phyloP scores from a whole-genome alignment of 2,113 vertebrate genomes.

The Trogon melanurus region DNA sequence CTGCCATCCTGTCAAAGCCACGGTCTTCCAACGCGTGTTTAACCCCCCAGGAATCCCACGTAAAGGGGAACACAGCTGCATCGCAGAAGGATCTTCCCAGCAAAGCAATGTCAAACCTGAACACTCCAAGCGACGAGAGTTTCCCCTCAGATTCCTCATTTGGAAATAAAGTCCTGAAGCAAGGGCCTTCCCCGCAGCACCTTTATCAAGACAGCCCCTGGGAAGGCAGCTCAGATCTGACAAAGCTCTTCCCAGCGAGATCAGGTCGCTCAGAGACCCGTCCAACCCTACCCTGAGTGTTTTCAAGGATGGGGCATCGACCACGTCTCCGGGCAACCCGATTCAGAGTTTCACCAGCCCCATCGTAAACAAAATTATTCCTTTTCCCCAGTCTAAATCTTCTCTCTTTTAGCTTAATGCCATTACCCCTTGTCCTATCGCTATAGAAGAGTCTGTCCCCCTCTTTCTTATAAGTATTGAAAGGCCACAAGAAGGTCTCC shows the following conservation, averaged over 20 bases:
- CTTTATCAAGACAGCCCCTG: background rate
- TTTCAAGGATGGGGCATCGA: background rate
- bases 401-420: background rate
- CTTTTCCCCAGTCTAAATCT: background rate
- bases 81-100: background rate
- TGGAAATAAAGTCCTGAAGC: background rate
- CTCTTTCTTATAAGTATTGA: background rate
- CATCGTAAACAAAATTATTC: rapidly evolving
- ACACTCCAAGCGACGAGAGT: background rate
- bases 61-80: rapidly evolving
- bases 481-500: rapidly evolving
- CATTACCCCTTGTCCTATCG: rapidly evolving
- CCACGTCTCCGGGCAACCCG: background rate
- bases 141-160: background rate
- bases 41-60: background rate
- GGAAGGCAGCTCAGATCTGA: background rate
- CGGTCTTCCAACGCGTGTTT: background rate
- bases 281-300: background rate
- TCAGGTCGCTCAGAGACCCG: background rate
- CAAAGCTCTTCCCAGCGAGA: background rate
- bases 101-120: background rate
- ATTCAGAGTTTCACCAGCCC: rapidly evolving
- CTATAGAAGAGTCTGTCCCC: background rate
- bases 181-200: background rate
- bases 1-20: background rate